phyloP scores from a whole-genome alignment of 2,113 vertebrate genomes.

The Semnopithecus entellus region DNA sequence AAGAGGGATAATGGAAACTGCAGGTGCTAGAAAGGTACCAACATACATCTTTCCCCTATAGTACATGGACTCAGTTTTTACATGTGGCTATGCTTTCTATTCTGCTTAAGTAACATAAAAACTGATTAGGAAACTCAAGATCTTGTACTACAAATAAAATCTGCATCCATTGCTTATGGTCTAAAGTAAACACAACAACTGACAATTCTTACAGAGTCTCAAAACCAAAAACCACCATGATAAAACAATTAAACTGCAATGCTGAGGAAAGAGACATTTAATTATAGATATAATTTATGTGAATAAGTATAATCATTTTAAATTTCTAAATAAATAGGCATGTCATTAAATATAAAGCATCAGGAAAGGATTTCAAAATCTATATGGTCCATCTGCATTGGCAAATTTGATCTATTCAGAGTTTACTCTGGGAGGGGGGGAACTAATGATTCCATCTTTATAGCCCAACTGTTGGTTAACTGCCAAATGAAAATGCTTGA shows the following conservation, averaged over 20 bases:
- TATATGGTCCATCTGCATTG: neutral
- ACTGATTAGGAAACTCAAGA: constrained; percentile 18
- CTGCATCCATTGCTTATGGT: neutral
- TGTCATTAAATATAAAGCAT: constrained; percentile 53
- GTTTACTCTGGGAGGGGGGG: neutral
- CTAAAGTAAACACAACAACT: constrained; percentile 13
- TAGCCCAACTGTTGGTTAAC: constrained; percentile 18
- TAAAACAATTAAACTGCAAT: constrained; percentile 26
- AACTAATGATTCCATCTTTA: constrained; percentile 12
- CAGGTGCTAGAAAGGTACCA: neutral
- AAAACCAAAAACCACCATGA: constrained; percentile 22
- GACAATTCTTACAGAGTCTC: neutral
- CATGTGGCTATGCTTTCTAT: neutral
- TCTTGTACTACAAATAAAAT: neutral
- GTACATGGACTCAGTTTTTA: neutral
- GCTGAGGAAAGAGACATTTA: constrained; percentile 22
- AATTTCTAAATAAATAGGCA: constrained; percentile 56
- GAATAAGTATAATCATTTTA: constrained; percentile 45
- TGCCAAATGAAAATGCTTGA: constrained; percentile 52
- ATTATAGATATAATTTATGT: constrained; percentile 47
- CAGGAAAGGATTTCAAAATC: constrained; percentile 40
- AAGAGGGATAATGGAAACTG: neutral
- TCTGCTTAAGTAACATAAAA: constrained; percentile 42
- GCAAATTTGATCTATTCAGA: constrained; percentile 8
- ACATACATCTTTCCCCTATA: neutral